Conservation (phyloP, 2,797 vertebrate species). For the Chromobotia macracanthus region DNA sequence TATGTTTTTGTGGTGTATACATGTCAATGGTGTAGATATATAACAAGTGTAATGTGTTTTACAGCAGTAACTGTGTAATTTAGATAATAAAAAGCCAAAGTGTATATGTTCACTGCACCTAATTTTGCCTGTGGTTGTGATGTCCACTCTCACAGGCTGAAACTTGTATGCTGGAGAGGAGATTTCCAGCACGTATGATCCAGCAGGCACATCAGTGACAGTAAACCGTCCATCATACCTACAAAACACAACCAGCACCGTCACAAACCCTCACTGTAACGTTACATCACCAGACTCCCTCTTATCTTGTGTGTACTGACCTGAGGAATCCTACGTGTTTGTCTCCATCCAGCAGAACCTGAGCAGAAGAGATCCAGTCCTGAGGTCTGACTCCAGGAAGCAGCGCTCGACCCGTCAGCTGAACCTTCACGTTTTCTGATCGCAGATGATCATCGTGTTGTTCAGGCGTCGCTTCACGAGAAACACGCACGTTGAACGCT, state of each 20-base stretch:
- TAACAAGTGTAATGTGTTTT: no score
- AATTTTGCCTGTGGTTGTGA: slow-evolving; percentile 97
- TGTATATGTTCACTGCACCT: slow-evolving; percentile 74
- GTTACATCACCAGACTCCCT: neutral
- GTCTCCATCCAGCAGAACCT: slow-evolving; percentile 87
- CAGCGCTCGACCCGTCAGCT: slow-evolving; percentile 88
- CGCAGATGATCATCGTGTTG: slow-evolving; percentile 34
- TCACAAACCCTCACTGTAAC: neutral
- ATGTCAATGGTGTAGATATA: no score
- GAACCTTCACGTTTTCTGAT: slow-evolving; percentile 81
- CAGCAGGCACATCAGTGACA: slow-evolving; percentile 92
- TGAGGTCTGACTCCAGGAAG: slow-evolving; percentile 87
- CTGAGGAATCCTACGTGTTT: slow-evolving; percentile 89
- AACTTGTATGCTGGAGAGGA: slow-evolving; percentile 88
- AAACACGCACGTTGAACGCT: slow-evolving; percentile 57
- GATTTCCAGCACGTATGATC: slow-evolving; percentile 93
- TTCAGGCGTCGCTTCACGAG: slow-evolving; percentile 62
- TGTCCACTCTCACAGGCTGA: slow-evolving; percentile 93
- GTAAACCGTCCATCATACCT: slow-evolving; percentile 96
- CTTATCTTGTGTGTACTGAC: slow-evolving; percentile 68
- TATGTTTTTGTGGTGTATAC: no score
- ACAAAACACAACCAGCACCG: slow-evolving; percentile 9
- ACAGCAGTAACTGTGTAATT: no score
- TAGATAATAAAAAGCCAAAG: no score
- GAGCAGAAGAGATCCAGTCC: slow-evolving; percentile 87